These are phyloP conservation scores for Gobio occitaniae DNA, from an alignment of 2,797 vertebrate species.

Conservation along the genomic window DNA sequence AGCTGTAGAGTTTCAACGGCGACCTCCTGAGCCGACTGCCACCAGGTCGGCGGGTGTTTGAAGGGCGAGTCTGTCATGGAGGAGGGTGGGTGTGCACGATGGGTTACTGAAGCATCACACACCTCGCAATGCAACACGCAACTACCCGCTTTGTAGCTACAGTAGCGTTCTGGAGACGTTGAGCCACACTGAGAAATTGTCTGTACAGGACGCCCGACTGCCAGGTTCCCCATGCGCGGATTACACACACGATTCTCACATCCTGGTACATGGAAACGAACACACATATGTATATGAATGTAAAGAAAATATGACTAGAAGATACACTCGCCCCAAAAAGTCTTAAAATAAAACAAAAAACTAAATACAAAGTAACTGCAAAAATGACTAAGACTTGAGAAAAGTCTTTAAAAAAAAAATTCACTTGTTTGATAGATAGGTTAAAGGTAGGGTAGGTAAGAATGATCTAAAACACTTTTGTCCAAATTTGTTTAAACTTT, in stretches of 20 bases:
- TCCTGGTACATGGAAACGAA: slow-evolving; percentile 73
- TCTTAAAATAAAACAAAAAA: no score
- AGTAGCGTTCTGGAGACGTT: slow-evolving; percentile 84
- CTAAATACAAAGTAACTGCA: no score
- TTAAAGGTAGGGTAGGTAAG: no score
- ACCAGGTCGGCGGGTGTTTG: slow-evolving; percentile 92
- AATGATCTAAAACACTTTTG: no score
- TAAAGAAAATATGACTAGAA: no score
- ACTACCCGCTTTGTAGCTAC: slow-evolving; percentile 75
- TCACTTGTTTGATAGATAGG: no score
- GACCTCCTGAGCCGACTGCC: slow-evolving; percentile 87
- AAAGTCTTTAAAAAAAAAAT: no score
- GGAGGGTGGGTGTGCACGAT: slow-evolving; percentile 83
- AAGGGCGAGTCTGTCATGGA: slow-evolving; percentile 97
- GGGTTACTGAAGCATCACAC: slow-evolving; percentile 82
- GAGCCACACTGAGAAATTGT: slow-evolving; percentile 88
- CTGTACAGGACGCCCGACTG: slow-evolving; percentile 84
- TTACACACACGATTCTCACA: slow-evolving; percentile 93
- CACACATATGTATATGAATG: no score
- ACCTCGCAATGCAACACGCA: slow-evolving; percentile 79
- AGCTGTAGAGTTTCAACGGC: slow-evolving; percentile 86
- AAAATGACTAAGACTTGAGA: no score
- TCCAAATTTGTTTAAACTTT: no score
- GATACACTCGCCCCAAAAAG: no score
- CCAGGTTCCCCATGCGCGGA: slow-evolving; percentile 95